Evolutionary conservation across 2,888 invertebrate genomes (phyloP), one percentile per base, ranked within the genome.

Genomic region (Cheilosia pagana): DNA sequence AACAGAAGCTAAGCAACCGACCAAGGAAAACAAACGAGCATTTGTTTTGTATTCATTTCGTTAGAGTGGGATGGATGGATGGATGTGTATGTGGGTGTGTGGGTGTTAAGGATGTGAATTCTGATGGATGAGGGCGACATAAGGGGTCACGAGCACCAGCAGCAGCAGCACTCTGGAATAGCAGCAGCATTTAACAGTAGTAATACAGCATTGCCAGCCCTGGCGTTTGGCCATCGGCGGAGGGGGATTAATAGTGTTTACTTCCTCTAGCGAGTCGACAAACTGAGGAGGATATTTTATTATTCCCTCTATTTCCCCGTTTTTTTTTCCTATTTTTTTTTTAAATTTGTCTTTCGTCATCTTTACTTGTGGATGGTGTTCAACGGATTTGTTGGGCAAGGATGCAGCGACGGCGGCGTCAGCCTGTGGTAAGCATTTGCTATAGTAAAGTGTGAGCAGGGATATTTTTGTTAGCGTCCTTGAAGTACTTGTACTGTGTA

Each of bases 401-500:
- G 83, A 83, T 60, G 74, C 57, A 53, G 67, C 19, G 55, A 68
- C n/a, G 50, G 28, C 45, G 67, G 43, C 31, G 52, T 43, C 41
- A 71, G 77, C 62, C 68, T 74, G 78, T 68, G 78, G 78, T 63
- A 68, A 78, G 68, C 65, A 59, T 78, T 83, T 68, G 16, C 23
- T 53, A 16, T 43, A 39, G 74, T 52, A 45, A 78, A 70, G 74
- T 65, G 79, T 79, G 72, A 83, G 70, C 48, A 75, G 45, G 43
- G 59, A 83, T 79, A 83, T 78, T 68, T 83, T 78, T 79, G 74
- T 53, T 65, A 74, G 74, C 74, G 83, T 79, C 83, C 74, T 83
- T 79, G 79, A 63, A 70, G 59, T 63, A 63, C 10, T 50, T 50
- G 25, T 31, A n/a, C 39, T 25, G 12, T 35, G 1, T 28, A 6